phyloP scores from a whole-genome alignment of 2,113 vertebrate species.

The Poeciliopsis turrubarensis region DNA sequence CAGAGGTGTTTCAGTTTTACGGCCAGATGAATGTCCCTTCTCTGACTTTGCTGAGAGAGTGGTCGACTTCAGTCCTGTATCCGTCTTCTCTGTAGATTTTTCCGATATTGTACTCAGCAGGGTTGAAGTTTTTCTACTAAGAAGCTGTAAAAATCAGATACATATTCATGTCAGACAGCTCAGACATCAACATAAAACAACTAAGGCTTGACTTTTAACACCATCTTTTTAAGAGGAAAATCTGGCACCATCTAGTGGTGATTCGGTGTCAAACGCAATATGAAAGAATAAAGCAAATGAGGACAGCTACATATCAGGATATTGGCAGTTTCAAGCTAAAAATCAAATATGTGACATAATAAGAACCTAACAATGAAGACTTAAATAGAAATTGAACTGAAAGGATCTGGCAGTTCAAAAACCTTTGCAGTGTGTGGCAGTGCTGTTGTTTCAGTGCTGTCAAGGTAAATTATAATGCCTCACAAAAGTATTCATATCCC shows the following conservation, averaged over 20 bases:
- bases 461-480: too few relatives aligned
- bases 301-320: not conserved
- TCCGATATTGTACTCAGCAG: slow-evolving; percentile 59
- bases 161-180: slow-evolving; percentile 62
- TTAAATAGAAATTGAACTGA: not conserved
- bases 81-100: slow-evolving; percentile 47
- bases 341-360: not conserved
- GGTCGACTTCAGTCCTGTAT: slow-evolving; percentile 51
- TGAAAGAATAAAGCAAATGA: not conserved
- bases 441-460: slow-evolving; percentile 19
- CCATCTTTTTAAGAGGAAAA: slow-evolving; percentile 46
- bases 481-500: too few relatives aligned
- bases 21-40: slow-evolving; percentile 42
- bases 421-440: slow-evolving; percentile 40
- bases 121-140: slow-evolving; percentile 58
- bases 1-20: slow-evolving; percentile 31
- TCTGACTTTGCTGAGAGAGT: slow-evolving; percentile 55
- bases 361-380: not conserved
- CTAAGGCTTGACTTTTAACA: slow-evolving; percentile 20
- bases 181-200: slow-evolving; percentile 42
- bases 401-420: not conserved
- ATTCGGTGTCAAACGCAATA: slow-evolving; percentile 9
- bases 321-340: not conserved
- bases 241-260: slow-evolving; percentile 83
- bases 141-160: slow-evolving; percentile 67